Base-by-base conservation (phyloP, 2,797 vertebrate species). In the Falco biarmicus region DNA sequence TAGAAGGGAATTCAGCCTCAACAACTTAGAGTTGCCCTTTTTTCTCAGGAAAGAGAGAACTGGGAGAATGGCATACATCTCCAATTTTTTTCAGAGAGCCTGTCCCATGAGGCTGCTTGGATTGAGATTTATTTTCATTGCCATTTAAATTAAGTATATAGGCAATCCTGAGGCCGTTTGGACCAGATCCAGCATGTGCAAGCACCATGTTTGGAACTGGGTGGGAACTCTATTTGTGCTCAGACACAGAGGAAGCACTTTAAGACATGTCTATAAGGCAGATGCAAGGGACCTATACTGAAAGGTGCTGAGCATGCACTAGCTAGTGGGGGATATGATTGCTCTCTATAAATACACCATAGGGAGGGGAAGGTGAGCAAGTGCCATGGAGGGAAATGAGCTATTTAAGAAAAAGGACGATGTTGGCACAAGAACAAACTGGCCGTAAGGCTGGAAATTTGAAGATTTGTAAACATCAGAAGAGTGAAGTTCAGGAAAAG, bases 401-500 rank as follows among this genome's bases (percentile, higher is more conserved):
- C 66, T 93, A 87, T 95, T 97, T 95, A 95, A 95, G 94, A 87
- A 75, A 84, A 93, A 96, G 69, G 95, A 97, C 95, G 95, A 95
- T 97, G 95, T 95, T 97, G 96, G 96, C 96, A 94, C 69, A 65
- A 87, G 93, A 97, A 97, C 95, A 96, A 95, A 96, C 96, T 96
- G 91, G 54, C 83, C 2, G 0, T 47, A 96, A 95, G 74, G 66
- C 76, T 96, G 93, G 94, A 97, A 96, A 96, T 81, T 73, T 10
- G 63, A 93, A 86, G 76, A 91, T 93, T 96, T 96, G 73, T 84
- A 93, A 96, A 97, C 94, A 97, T 84, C 85, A 95, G 87, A 82
- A 51, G 22, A 95, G 80, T 39, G 74, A 91, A 93, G 66, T 92
- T 95, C 90, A 93, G 93, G 93, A 96, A 96, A 90, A 94, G 39